These are phyloP conservation scores for Monodelphis domestica DNA, from an alignment of 2,797 vertebrate species.

Conservation along the genomic window DNA sequence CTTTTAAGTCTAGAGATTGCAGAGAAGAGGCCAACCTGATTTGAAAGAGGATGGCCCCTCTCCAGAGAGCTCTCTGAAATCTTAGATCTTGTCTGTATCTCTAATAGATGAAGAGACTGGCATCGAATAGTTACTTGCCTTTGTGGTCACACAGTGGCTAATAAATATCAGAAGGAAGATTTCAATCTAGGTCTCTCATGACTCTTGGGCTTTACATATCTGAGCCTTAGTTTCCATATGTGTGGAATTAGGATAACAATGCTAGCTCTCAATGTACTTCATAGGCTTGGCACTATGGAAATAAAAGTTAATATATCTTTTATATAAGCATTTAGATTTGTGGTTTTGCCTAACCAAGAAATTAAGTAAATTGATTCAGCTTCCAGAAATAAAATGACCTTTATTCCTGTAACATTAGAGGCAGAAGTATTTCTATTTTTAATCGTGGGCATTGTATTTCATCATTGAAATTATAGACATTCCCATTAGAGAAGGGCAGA, in stretches of 20 bases:
- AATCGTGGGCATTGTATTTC: conserved; percentile 57
- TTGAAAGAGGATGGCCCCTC: background rate
- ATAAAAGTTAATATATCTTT: background rate
- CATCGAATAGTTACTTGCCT: background rate
- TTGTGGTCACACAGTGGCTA: background rate
- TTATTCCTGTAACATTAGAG: background rate
- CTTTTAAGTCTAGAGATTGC: background rate
- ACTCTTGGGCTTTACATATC: background rate
- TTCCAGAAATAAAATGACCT: conserved; percentile 8
- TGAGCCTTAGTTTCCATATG: background rate
- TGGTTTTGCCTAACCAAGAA: background rate
- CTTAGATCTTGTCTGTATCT: background rate
- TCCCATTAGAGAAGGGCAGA: background rate
- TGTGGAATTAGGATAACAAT: background rate
- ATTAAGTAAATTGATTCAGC: background rate
- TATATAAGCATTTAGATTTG: background rate
- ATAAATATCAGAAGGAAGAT: background rate
- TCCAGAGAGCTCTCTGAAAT: background rate
- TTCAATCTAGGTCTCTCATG: background rate
- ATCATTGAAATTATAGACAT: background rate
- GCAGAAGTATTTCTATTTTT: conserved; percentile 69
- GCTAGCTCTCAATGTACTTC: background rate
- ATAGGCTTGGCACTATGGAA: background rate
- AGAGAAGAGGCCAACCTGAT: background rate
- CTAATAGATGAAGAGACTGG: background rate